Conservation (phyloP, 92 coral and sea anemone species). For the Parazoanthus atlanticus region DNA sequence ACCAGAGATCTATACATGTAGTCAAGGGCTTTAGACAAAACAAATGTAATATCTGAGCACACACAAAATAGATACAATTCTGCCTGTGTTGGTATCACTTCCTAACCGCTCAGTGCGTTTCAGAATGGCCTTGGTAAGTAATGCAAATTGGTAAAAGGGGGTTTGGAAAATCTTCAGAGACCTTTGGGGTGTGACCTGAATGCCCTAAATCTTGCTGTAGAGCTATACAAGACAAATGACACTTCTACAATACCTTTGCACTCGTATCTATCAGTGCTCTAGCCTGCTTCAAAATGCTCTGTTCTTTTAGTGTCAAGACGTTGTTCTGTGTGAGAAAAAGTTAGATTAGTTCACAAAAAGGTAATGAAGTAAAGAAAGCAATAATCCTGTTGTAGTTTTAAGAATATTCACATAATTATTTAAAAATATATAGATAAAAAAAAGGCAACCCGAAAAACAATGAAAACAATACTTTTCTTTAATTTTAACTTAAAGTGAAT, state of each 20-base stretch:
- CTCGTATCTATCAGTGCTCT: slow-evolving; percentile 68
- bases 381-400: background rate
- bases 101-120: too few relatives aligned
- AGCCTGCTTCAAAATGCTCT: slow-evolving; percentile 79
- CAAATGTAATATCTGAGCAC: too few relatives aligned
- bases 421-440: too few relatives aligned
- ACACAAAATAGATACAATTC: too few relatives aligned
- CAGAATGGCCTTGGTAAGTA: too few relatives aligned
- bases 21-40: too few relatives aligned
- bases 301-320: slow-evolving; percentile 68
- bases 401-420: too few relatives aligned
- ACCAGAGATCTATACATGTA: too few relatives aligned
- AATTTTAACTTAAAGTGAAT: too few relatives aligned
- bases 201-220: background rate
- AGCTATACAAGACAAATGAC: background rate
- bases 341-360: background rate
- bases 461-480: too few relatives aligned
- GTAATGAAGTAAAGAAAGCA: background rate
- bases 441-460: too few relatives aligned
- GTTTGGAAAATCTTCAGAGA: background rate
- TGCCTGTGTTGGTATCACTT: too few relatives aligned
- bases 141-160: background rate
- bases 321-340: slow-evolving; percentile 49
- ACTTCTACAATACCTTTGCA: slow-evolving; percentile 60
- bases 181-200: background rate